These are phyloP conservation scores for Xanthorhoe spadicearia DNA, from an alignment of 2,888 invertebrate genomes.

Conservation along the genomic window DNA sequence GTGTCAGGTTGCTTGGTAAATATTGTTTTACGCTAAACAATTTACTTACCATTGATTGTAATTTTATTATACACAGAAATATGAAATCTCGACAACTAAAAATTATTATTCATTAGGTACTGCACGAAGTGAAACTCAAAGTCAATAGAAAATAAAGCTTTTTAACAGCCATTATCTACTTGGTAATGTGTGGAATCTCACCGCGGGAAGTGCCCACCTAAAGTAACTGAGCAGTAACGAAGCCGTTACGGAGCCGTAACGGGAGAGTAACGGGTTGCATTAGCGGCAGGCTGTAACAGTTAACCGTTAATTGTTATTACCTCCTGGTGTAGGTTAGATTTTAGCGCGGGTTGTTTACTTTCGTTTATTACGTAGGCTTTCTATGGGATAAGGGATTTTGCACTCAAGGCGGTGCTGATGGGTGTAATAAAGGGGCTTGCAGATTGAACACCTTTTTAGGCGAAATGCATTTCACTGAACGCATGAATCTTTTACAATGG, in stretches of 20 bases:
- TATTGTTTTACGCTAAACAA: too few species aligned
- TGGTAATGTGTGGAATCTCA: slow-evolving; percentile 32
- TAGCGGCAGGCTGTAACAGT: slow-evolving; percentile 71
- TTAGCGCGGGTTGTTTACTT: slow-evolving; percentile 39
- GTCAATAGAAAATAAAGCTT: slow-evolving; percentile 38
- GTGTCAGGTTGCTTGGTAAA: too few species aligned
- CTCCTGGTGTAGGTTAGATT: slow-evolving; percentile 44
- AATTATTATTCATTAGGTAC: background rate
- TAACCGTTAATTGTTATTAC: slow-evolving; percentile 76
- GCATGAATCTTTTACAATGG: background rate
- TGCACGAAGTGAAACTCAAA: slow-evolving; percentile 15
- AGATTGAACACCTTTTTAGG: background rate
- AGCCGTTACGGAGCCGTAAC: slow-evolving; percentile 41
- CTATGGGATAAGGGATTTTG: slow-evolving; percentile 22
- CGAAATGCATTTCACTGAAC: background rate
- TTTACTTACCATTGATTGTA: too few species aligned
- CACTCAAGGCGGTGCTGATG: slow-evolving; percentile 25
- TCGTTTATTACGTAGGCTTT: slow-evolving; percentile 33
- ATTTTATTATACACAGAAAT: too few species aligned
- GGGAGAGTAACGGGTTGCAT: slow-evolving; percentile 66
- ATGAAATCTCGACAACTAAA: background rate
- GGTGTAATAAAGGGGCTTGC: background rate
- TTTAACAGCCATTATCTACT: slow-evolving; percentile 35
- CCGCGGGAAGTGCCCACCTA: slow-evolving; percentile 36
- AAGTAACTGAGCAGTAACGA: slow-evolving; percentile 44